Base-by-base conservation (phyloP, 2,888 invertebrate genomes). In the Saturnia pavonia region DNA sequence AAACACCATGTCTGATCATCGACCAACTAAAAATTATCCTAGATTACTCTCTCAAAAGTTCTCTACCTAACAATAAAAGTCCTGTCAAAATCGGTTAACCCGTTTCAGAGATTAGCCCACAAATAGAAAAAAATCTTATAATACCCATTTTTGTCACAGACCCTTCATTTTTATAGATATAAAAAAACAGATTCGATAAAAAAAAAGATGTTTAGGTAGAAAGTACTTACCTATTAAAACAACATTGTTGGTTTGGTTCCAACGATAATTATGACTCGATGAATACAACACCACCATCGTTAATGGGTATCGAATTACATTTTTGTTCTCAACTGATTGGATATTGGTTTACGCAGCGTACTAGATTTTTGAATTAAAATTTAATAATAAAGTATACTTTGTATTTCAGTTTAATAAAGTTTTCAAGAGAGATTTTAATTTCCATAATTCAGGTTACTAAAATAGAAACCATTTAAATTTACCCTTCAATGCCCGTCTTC, bases 221-320 rank as follows among this genome's bases (percentile, higher is more conserved):
- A 9, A 27, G 12, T 27, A 60, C 7, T 3, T 60, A 27, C 57
- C 57, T 27, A 25, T 82, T 78, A 77, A 80, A 83, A 80, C 80
- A 78, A 76, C 75, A 80, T 76, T 77, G 78, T 79, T 74, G 75
- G 75, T 77, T 77, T 76, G 77, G 79, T 79, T 81, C 75, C 78
- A 73, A 71, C 74, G 77, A 79, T 84, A 84, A 85, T 84, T 77
- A 80, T 75, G 73, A 79, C 73, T 72, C 75, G 75, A 73, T 71
- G 74, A 74, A 74, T 77, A 74, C 70, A 70, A 72, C 72, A 68
- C 73, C 70, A 73, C n/a, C n/a, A n/a, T n/a, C 79, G 78, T 82
- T 82, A 81, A 85, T 80, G 79, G 78, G 71, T 78, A 81, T 82
- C 75, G 75, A 83, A 81, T 84, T 80, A 82, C 80, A 74, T 69